phyloP scores from a whole-genome alignment of 2,797 vertebrate species.

The Discoglossus pictus region DNA sequence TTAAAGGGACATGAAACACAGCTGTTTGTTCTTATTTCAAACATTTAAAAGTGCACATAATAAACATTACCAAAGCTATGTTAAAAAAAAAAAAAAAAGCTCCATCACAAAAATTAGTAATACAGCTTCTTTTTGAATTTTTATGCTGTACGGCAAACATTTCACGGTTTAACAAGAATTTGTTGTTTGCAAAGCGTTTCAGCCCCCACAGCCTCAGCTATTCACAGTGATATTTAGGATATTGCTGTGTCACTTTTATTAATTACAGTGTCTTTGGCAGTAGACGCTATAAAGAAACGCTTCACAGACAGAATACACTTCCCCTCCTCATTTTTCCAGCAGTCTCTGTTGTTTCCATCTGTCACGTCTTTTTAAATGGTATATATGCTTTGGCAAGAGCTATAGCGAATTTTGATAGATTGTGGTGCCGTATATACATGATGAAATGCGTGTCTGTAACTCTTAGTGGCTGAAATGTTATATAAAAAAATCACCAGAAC shows the following conservation, averaged over 20 bases:
- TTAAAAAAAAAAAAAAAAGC: too few relatives aligned
- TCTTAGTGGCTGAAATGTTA: neutral
- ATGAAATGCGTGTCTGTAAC: neutral
- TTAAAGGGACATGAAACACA: too few relatives aligned
- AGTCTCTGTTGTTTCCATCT: slow-evolving; percentile 16
- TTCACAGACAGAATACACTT: slow-evolving; percentile 25
- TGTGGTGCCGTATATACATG: neutral
- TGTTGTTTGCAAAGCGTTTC: neutral
- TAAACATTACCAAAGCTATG: too few relatives aligned
- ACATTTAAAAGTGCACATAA: too few relatives aligned
- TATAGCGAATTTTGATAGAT: neutral
- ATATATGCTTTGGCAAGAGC: neutral
- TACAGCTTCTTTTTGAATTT: too few relatives aligned
- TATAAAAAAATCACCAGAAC: too few relatives aligned
- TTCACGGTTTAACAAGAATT: neutral
- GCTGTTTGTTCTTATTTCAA: too few relatives aligned
- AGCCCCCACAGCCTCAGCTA: neutral
- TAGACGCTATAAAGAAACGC: slow-evolving; percentile 14
- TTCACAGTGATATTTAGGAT: neutral
- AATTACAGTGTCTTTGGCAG: slow-evolving; percentile 22
- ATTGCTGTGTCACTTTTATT: slow-evolving; percentile 40
- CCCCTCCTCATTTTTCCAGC: slow-evolving; percentile 3
- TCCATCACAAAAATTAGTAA: too few relatives aligned
- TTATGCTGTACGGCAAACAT: too few relatives aligned
- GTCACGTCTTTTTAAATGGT: slow-evolving; percentile 12